A percentile compares a stretch with the other conserved stretches of the same genome.
These are phyloP conservation scores for Chelonoidis abingdonii DNA, from an alignment of 2,113 vertebrate species.

Conservation along the genomic window DNA sequence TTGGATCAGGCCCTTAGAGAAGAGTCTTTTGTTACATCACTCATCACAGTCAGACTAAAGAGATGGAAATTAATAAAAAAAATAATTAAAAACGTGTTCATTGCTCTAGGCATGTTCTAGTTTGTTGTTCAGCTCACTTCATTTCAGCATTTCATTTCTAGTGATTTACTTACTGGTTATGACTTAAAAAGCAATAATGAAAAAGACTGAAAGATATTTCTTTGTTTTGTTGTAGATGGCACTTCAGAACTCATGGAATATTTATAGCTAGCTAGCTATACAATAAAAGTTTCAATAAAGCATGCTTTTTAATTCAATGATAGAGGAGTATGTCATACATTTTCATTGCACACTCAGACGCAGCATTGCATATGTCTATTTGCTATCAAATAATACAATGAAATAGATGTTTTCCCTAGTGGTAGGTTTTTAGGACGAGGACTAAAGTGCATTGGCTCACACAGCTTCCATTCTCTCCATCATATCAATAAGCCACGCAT, in stretches of 20 bases:
- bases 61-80: constrained; percentile 25
- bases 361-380: background rate
- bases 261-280: background rate
- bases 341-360: background rate
- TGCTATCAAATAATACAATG: background rate
- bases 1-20: background rate
- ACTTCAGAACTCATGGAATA: background rate
- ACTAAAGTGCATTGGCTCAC: background rate
- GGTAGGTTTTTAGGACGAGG: background rate
- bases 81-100: background rate
- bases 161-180: background rate
- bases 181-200: background rate
- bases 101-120: background rate
- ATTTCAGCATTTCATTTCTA: background rate
- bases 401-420: background rate
- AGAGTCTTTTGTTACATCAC: constrained; percentile 15
- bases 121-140: background rate
- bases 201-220: background rate
- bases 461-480: background rate
- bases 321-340: background rate
- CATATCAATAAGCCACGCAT: background rate
- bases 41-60: constrained; percentile 4
- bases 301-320: background rate
- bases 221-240: background rate
- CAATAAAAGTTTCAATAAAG: background rate